Evolutionary conservation across 2,888 invertebrate genomes (phyloP).

Genomic region (Lithophane ornitopus): DNA sequence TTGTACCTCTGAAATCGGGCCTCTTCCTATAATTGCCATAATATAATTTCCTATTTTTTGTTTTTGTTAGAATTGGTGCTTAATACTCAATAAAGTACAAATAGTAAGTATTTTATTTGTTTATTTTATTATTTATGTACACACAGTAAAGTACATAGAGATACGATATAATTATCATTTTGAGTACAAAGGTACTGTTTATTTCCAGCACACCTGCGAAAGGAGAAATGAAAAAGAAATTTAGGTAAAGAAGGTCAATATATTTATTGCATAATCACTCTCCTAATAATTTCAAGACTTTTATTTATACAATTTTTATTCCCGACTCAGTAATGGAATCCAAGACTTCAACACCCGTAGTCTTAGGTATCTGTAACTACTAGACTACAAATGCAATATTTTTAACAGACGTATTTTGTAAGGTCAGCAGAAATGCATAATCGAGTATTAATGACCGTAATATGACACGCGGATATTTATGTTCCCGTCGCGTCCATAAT

Average conservation of each 20-base stretch:
- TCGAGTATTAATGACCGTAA: constrained; percentile 55
- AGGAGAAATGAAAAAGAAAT: too few species aligned
- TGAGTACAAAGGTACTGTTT: too few species aligned
- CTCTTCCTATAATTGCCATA: constrained; percentile 49
- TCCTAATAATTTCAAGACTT: background rate
- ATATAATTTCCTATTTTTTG: constrained; percentile 34
- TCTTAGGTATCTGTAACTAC: too few species aligned
- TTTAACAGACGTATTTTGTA: constrained; percentile 5
- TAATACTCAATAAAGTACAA: background rate
- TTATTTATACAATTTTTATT: background rate
- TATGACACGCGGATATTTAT: constrained; percentile 55
- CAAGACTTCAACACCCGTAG: background rate
- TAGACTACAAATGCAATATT: background rate
- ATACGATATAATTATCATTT: too few species aligned
- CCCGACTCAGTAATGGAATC: background rate
- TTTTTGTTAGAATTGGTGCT: background rate
- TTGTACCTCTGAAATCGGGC: constrained; percentile 48
- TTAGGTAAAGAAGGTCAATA: too few species aligned
- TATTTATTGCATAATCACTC: background rate
- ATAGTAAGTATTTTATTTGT: background rate
- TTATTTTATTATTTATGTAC: too few species aligned
- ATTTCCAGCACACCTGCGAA: too few species aligned
- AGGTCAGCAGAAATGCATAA: constrained; percentile 36
- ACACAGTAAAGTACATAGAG: too few species aligned
- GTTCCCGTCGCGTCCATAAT: constrained; percentile 55